Evolutionary conservation across 2,113 vertebrate genomes (phyloP).

Genomic region (Chamaetylas fuelleborni): DNA sequence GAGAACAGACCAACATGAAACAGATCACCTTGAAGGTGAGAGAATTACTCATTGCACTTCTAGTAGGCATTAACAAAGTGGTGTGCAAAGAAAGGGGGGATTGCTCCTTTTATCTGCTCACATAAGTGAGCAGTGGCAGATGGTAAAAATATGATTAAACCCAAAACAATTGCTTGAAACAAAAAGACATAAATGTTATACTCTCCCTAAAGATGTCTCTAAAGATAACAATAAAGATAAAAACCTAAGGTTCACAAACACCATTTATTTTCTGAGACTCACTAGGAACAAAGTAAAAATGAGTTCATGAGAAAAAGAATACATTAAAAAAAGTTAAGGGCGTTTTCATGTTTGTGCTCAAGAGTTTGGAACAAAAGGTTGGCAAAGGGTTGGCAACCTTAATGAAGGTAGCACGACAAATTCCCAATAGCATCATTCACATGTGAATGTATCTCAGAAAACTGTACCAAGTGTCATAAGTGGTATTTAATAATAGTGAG

Average conservation of each 20-base stretch:
- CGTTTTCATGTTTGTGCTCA: not conserved
- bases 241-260: not conserved
- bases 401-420: constrained; percentile 11
- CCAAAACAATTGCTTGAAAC: not conserved
- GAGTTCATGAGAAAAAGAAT: not conserved
- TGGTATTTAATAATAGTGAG: constrained; percentile 19
- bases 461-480: constrained; percentile 4
- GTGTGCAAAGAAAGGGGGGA: not conserved
- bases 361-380: not conserved
- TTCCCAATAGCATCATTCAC: not conserved
- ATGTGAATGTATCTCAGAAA: constrained; percentile 17
- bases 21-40: not conserved
- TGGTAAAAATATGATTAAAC: not conserved
- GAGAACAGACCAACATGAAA: not conserved
- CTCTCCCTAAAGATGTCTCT: not conserved
- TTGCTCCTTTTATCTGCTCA: not conserved
- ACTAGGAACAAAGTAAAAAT: not conserved
- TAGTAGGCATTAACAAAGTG: not conserved
- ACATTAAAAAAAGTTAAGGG: not conserved
- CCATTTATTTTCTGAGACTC: not conserved
- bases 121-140: not conserved
- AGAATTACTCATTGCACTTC: not conserved
- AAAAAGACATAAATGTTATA: not conserved
- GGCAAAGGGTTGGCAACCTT: not conserved
- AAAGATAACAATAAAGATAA: not conserved